Conservation (phyloP, 2,888 invertebrate species). For the Dryomyza anilis region DNA sequence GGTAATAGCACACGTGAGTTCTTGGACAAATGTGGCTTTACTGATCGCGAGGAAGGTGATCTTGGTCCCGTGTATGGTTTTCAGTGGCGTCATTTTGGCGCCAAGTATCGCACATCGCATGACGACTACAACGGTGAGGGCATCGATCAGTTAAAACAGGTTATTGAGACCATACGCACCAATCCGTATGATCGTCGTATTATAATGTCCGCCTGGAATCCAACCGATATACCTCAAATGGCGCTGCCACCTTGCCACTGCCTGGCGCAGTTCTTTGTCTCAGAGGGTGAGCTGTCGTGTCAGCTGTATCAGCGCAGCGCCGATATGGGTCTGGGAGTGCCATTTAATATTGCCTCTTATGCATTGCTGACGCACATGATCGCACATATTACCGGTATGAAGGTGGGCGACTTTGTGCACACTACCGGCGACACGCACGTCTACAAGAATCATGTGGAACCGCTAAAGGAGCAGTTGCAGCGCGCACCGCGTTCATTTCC, state of each 20-base stretch:
- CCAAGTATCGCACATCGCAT: constrained; percentile 80
- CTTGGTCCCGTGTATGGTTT: constrained; percentile 97
- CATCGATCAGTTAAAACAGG: constrained; percentile 80
- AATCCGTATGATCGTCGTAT: constrained; percentile 88
- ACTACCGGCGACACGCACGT: constrained; percentile 95
- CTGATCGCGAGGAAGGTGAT: constrained; percentile 88
- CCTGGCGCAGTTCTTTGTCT: constrained; percentile 92
- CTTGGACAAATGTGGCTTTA: constrained; percentile 84
- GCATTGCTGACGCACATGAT: constrained; percentile 93
- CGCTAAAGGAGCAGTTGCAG: constrained; percentile 78
- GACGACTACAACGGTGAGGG: constrained; percentile 84
- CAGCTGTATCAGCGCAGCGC: constrained; percentile 95
- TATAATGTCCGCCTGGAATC: constrained; percentile 95
- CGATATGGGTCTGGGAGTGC: constrained; percentile 98
- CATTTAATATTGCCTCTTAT: constrained; percentile 98
- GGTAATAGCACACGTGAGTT: constrained; percentile 89
- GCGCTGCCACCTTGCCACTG: constrained; percentile 97
- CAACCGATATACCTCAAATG: constrained; percentile 85
- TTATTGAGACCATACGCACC: constrained; percentile 79
- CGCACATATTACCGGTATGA: constrained; percentile 89
- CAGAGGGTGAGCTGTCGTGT: constrained; percentile 82
- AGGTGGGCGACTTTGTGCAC: constrained; percentile 93
- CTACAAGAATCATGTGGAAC: constrained; percentile 86
- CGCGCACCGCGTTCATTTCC: constrained; percentile 85
- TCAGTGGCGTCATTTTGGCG: constrained; percentile 98